Evolutionary conservation across 2,888 invertebrate genomes (phyloP), one percentile per base, ranked within the genome.

Genomic region (Cerastis leucographa): DNA sequence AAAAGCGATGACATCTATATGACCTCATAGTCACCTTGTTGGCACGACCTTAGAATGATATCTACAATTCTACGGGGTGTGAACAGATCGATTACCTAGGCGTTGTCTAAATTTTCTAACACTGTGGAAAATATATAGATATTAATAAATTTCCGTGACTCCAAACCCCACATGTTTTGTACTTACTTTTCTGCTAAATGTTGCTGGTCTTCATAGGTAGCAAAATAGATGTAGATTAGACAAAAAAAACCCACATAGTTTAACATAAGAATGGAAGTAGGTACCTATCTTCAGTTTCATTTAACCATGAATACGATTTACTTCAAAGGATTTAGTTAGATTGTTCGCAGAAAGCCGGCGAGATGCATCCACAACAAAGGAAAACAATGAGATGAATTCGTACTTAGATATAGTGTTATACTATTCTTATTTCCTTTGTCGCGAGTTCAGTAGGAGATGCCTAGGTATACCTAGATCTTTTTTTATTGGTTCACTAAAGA

Each of bases 331-430:
- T 35, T 9, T 44, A 64, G 2, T 42, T 44, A 19, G 22, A 11
- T 68, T 64, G 49, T 49, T 54, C 29, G 68, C 19, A 64, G 64
- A 76, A 35, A 56, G 62, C 49, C 35, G n/a, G 29, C 19, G 22
- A 76, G 61, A 46, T 65, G 71, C 67, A 71, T 56, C 0, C 40
- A 29, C 19, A 51, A 68, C 56, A 78, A 81, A 84, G 29, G 42
- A 79, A 84, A 69, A 42, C 59, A 66, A 44, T 51, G 35, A 25
- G 22, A 56, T 59, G 62, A 44, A 64, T 64, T 40, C n/a, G 56
- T 29, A 64, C 14, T 14, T 64, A 61, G 11, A 40, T 8, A 40
- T 25, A 25, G 17, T 14, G 29, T 42, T 65, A 46, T 42, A 59
- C 12, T 6, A n/a, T 14, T 64, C 59, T 68, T 65, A 79, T 68